phyloP scores from a whole-genome alignment of 2,888 invertebrate genomes.

The Nephrotoma flavescens region DNA sequence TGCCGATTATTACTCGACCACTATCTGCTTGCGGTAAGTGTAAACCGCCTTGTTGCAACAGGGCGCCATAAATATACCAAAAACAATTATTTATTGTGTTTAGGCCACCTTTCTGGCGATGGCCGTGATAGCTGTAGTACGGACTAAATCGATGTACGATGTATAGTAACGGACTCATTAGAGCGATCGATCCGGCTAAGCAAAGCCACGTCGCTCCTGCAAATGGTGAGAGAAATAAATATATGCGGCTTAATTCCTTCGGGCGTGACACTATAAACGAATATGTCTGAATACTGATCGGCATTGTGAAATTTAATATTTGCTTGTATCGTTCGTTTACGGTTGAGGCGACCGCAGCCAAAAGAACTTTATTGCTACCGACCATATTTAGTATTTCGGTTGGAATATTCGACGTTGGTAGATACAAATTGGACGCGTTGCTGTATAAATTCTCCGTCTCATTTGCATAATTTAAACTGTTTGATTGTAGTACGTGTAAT shows the following conservation, averaged over 20 bases:
- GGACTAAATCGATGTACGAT: slow-evolving; percentile 58
- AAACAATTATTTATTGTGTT: slow-evolving; percentile 29
- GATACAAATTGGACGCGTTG: not conserved
- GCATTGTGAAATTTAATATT: slow-evolving; percentile 59
- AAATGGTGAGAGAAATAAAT: slow-evolving; percentile 75
- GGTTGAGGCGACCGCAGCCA: slow-evolving; percentile 28
- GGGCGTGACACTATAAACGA: slow-evolving; percentile 67
- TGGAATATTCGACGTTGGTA: slow-evolving; percentile 7
- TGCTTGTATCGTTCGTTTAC: slow-evolving; percentile 25
- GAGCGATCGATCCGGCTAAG: slow-evolving; percentile 52
- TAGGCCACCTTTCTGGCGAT: slow-evolving; percentile 39
- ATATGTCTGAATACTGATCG: slow-evolving; percentile 66
- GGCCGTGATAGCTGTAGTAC: slow-evolving; percentile 48
- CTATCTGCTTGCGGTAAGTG: slow-evolving; percentile 74
- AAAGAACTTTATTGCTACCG: slow-evolving; percentile 15
- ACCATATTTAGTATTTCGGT: slow-evolving; percentile 6
- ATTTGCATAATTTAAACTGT: not conserved
- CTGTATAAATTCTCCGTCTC: not conserved
- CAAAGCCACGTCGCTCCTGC: slow-evolving; percentile 69
- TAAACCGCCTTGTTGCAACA: slow-evolving; percentile 88
- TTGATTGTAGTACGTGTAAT: not conserved
- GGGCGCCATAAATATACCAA: slow-evolving; percentile 73
- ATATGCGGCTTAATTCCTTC: slow-evolving; percentile 61
- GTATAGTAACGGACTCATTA: slow-evolving; percentile 66
- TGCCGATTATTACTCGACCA: slow-evolving; percentile 68